These are phyloP conservation scores for Limnephilus rhombicus DNA, from an alignment of 2,888 invertebrate species.

Conservation along the genomic window DNA sequence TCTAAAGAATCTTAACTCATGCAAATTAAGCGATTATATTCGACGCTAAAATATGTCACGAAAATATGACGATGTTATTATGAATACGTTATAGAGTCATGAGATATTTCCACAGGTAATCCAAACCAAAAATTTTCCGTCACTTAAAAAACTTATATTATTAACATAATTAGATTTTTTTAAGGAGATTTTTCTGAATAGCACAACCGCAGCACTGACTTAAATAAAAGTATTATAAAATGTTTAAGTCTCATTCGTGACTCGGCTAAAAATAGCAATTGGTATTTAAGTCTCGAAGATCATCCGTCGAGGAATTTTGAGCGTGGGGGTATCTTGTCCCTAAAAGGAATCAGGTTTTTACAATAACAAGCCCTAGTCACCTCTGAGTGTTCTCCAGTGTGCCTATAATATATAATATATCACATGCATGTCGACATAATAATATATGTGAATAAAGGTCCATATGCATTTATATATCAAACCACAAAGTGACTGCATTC, in stretches of 20 bases:
- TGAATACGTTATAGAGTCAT: background rate
- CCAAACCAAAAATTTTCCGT: background rate
- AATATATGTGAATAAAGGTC: background rate
- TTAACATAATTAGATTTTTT: background rate
- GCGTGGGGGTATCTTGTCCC: constrained; percentile 27
- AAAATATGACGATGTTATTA: background rate
- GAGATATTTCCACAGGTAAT: background rate
- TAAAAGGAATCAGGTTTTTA: constrained; percentile 25
- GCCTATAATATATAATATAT: background rate
- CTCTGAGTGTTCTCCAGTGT: background rate
- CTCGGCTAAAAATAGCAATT: background rate
- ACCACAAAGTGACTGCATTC: too few relatives aligned
- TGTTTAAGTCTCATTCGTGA: background rate
- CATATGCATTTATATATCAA: background rate
- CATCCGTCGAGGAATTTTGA: constrained; percentile 1
- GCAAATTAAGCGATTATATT: background rate
- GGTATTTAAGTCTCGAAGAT: constrained; percentile 5
- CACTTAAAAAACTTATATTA: background rate
- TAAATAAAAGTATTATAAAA: background rate
- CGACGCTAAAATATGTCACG: background rate
- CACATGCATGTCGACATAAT: background rate
- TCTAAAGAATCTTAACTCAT: background rate
- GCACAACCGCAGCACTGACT: background rate
- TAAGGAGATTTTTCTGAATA: background rate
- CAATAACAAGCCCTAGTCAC: constrained; percentile 16